Evolutionary conservation across 2,797 vertebrate species (phyloP), one percentile per base, ranked within the genome.

Genomic region (Gadopsis bispinosus): DNA sequence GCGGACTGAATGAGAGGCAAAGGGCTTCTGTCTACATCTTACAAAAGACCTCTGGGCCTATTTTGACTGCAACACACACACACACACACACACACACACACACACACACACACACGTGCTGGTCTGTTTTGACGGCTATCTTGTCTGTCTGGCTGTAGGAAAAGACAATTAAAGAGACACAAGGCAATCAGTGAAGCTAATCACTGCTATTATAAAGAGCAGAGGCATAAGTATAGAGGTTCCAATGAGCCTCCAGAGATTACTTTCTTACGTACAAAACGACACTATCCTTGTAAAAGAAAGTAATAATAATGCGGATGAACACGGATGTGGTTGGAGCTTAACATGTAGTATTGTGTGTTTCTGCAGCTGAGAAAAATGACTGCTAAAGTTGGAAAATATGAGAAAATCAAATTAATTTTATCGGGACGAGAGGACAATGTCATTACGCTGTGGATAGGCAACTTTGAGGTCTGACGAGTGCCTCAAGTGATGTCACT

Each of bases 21-120:
- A 83, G 56, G 47, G 86, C 88, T 85, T 83, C 81, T 77, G 93
- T 95, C 94, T 95, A 85, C 78, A 8, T 60, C 75, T 77, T 39
- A 95, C 94, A 95, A 95, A 94, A 91, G 93, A 84, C 71, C 69
- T 77, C 66, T 77, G 74, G 61, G 80, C 69, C 90, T 95, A 92
- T 95, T 95, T 93, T 95, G 93, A 93, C 94, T 95, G 87, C 55
- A n/a, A 58, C 17, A 55, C 33, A 31, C 47, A 39, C 43, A 61
- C 69, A 61, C 20, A 43, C 33, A 33, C 37, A 29, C 31, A 39
- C 45, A 29, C 73, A 59, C 65, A 69, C 64, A 67, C 47, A 63
- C 41, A 39, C 43, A 37, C 43, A 75, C 48, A 73, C 58, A 75
- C 48, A 65, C 55, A 50, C 20, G 9, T 12, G 5, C 35, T 13